These are phyloP conservation scores for Danio rerio DNA, from an alignment of 2,113 vertebrate genomes.

Conservation along the genomic window DNA sequence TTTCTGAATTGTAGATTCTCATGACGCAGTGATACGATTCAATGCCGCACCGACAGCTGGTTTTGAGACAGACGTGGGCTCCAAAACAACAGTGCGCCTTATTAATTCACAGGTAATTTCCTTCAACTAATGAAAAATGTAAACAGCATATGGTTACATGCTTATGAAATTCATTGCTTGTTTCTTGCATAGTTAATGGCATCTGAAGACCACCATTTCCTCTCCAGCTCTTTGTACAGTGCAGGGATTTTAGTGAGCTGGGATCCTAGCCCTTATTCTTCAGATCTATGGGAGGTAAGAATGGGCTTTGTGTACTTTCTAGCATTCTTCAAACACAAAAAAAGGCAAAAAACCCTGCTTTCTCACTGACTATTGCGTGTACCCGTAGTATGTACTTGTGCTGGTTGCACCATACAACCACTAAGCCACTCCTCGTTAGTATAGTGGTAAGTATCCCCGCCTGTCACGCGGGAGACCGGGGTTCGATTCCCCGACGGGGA, in stretches of 20 bases:
- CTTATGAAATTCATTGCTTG: not conserved
- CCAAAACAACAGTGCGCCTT: slow-evolving; percentile 79
- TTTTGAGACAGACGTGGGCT: slow-evolving; percentile 79
- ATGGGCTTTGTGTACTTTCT: not conserved
- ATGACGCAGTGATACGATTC: slow-evolving; percentile 80
- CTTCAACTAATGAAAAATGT: not conserved
- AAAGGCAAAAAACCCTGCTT: not conserved
- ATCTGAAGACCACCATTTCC: slow-evolving; percentile 77
- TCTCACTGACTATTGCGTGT: too few relatives aligned
- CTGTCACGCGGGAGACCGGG: slow-evolving; percentile 26
- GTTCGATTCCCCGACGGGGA: slow-evolving; percentile 27
- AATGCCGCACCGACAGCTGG: slow-evolving; percentile 75
- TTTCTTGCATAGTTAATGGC: slow-evolving; percentile 75
- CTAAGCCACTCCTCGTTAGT: not conserved
- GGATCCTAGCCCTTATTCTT: slow-evolving; percentile 81
- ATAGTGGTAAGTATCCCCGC: slow-evolving; percentile 31
- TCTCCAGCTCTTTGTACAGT: slow-evolving; percentile 79
- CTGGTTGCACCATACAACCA: too few relatives aligned
- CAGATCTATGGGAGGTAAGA: slow-evolving; percentile 76
- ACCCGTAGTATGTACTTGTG: too few relatives aligned
- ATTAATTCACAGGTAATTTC: slow-evolving; percentile 79
- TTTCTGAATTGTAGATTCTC: slow-evolving; percentile 71
- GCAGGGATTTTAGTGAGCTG: slow-evolving; percentile 78
- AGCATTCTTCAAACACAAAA: not conserved
- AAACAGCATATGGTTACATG: not conserved